Percentiles rank a stretch among this genome's conserved stretches.
phyloP scores from a whole-genome alignment of 30 jellyfish, hydroid and myxozoan genomes.

The Cassiopea xamachana region DNA sequence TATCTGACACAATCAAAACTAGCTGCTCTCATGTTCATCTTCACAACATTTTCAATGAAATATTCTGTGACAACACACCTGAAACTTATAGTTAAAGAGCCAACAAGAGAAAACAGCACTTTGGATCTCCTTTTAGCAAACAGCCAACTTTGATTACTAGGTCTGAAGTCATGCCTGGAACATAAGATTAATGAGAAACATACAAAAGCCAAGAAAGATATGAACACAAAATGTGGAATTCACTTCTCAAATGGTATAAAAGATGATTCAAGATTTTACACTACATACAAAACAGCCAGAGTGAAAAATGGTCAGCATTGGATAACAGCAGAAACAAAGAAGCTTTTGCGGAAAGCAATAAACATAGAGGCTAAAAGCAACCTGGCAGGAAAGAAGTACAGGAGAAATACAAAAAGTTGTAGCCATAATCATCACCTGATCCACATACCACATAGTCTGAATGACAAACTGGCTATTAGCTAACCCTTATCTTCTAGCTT shows the following conservation, averaged over 20 bases:
- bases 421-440: too few relatives aligned
- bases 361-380: neutral
- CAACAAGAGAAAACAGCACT: constrained; percentile 38
- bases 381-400: constrained; percentile 25
- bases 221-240: neutral
- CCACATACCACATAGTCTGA: too few relatives aligned
- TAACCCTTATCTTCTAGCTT: too few relatives aligned
- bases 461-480: too few relatives aligned
- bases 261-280: constrained; percentile 14
- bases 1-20: neutral
- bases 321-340: neutral
- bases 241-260: constrained; percentile 11
- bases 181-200: constrained; percentile 2
- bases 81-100: constrained; percentile 11
- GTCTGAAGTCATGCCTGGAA: constrained; percentile 10
- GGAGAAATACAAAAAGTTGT: constrained; percentile 18
- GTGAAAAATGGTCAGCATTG: neutral
- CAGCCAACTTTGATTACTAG: neutral
- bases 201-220: neutral
- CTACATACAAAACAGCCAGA: constrained; percentile 10
- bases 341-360: neutral
- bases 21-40: neutral
- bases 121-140: constrained; percentile 29
- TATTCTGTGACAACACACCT: neutral
- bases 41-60: neutral